Conservation (phyloP, 2,797 vertebrate genomes). For the Salmo trutta region DNA sequence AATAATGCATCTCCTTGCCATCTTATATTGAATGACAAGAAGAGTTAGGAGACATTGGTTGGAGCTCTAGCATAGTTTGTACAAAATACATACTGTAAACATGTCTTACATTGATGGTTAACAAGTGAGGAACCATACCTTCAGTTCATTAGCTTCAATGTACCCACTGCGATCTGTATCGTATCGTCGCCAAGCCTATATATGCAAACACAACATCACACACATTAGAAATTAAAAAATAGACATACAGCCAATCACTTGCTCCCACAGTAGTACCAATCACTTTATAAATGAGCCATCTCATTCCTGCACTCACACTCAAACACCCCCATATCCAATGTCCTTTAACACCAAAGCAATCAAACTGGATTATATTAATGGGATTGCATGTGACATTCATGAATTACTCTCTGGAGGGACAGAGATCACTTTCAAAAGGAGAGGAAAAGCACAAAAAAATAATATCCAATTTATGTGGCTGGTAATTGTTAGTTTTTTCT, state of each 20-base stretch:
- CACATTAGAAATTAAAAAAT: slow-evolving; percentile 37
- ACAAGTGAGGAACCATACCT: slow-evolving; percentile 73
- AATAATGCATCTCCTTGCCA: not conserved
- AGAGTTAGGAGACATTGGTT: not conserved
- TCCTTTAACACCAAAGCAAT: not conserved
- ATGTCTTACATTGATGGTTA: not conserved
- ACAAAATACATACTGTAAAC: not conserved
- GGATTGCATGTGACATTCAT: no score
- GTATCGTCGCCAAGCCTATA: slow-evolving; percentile 88
- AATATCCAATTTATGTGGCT: no score
- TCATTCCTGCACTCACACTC: not conserved
- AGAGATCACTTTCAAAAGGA: slow-evolving; percentile 60
- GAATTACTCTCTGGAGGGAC: slow-evolving; percentile 30
- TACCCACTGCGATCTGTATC: slow-evolving; percentile 96
- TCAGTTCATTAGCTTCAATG: slow-evolving; percentile 96
- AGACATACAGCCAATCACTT: slow-evolving; percentile 54
- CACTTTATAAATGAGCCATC: not conserved
- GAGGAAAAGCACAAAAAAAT: no score
- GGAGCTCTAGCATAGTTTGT: not conserved
- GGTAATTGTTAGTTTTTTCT: no score
- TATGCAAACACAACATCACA: slow-evolving; percentile 55
- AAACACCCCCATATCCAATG: not conserved
- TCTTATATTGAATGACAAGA: not conserved
- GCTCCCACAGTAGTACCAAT: slow-evolving; percentile 10
- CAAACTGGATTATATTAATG: not conserved